Percentiles rank a stretch among this genome's conserved stretches.
phyloP scores from a whole-genome alignment of 2,797 vertebrate genomes.

The Miichthys miiuy region DNA sequence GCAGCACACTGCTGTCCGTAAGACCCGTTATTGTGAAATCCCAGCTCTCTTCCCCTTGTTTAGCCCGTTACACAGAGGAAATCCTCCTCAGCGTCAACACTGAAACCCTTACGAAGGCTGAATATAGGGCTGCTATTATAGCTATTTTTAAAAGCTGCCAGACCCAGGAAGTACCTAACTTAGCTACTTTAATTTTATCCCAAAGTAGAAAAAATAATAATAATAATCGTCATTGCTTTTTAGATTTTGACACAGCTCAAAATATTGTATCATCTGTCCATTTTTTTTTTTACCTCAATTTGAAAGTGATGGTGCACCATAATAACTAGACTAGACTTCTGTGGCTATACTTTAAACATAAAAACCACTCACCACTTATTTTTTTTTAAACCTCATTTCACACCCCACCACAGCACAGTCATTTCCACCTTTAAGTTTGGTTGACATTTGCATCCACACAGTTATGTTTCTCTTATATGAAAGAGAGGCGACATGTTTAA shows the following conservation, averaged over 20 bases:
- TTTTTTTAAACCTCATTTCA: constrained; percentile 2
- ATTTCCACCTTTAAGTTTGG: neutral
- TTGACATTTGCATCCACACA: constrained; percentile 38
- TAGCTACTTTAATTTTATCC: neutral
- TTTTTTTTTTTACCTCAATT: neutral
- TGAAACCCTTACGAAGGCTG: constrained; percentile 10
- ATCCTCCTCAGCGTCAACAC: constrained; percentile 59
- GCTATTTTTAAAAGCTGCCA: neutral
- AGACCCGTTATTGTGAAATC: constrained; percentile 81
- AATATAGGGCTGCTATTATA: neutral
- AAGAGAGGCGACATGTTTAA: constrained; percentile 9
- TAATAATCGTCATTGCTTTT: too few species aligned
- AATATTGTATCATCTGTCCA: neutral
- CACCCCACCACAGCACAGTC: neutral
- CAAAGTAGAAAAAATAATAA: neutral
- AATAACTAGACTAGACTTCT: neutral
- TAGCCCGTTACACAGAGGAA: constrained; percentile 69
- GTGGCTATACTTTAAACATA: neutral
- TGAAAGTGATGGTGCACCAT: neutral
- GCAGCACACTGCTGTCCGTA: constrained; percentile 19
- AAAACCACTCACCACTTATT: too few species aligned
- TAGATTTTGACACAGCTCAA: neutral
- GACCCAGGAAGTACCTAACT: neutral
- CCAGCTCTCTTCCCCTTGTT: constrained; percentile 59
- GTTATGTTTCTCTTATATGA: constrained; percentile 15